phyloP scores from a whole-genome alignment of 2,113 vertebrate species.

The Pseudorectes ferrugineus region DNA sequence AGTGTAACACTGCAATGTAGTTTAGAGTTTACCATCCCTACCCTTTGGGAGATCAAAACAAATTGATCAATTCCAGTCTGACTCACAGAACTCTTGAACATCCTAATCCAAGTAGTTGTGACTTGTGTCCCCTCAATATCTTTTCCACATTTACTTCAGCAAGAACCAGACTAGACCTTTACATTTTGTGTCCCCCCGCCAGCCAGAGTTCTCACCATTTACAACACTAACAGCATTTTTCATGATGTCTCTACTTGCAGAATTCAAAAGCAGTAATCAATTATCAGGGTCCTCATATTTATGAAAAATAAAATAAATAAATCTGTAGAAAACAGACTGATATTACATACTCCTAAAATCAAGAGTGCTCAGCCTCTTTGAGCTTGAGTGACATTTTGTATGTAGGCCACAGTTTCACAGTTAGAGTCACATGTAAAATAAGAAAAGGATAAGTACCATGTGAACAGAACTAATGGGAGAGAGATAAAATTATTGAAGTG shows the following conservation, averaged over 20 bases:
- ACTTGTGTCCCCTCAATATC: not conserved
- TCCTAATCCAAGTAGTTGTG: not conserved
- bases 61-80: not conserved
- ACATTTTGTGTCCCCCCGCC: not conserved
- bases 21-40: not conserved
- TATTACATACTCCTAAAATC: not conserved
- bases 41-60: not conserved
- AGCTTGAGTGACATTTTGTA: not conserved
- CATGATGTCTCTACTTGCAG: not conserved
- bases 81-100: not conserved
- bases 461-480: not conserved
- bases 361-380: not conserved
- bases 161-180: not conserved
- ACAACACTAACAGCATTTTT: not conserved
- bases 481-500: not conserved
- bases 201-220: not conserved
- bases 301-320: not conserved
- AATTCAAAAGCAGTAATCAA: not conserved
- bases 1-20: not conserved
- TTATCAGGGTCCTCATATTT: not conserved
- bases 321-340: not conserved
- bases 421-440: not conserved
- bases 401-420: constrained; percentile 9
- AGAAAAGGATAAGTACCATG: not conserved
- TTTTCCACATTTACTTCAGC: not conserved